These are phyloP conservation scores for Eueides isabella DNA, from an alignment of 1,140 invertebrate genomes.

Conservation along the genomic window DNA sequence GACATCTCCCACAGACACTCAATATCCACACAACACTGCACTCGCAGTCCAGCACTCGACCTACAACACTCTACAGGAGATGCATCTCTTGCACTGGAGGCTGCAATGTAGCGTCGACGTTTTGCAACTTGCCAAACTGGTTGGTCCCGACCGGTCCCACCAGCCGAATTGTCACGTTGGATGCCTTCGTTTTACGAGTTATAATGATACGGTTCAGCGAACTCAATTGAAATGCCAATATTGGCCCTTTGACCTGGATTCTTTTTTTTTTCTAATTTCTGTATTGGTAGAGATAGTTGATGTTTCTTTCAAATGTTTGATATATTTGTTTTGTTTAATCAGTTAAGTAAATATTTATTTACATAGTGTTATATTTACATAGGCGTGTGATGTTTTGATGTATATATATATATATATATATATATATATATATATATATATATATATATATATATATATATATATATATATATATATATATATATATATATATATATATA, in stretches of 20 bases:
- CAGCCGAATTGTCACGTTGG: slow-evolving; percentile 25
- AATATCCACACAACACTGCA: slow-evolving; percentile 27
- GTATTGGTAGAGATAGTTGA: neutral
- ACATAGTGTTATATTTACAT: no score
- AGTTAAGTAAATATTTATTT: no score
- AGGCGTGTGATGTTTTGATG: no score
- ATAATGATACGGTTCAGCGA: slow-evolving; percentile 2
- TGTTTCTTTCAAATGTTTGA: no score
- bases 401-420: no score
- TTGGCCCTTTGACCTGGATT: slow-evolving; percentile 15
- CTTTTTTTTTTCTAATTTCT: neutral
- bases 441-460: no score
- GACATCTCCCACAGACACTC: slow-evolving; percentile 50
- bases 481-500: no score
- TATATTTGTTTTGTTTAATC: no score
- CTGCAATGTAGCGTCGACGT: neutral
- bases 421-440: no score
- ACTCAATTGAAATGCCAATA: neutral
- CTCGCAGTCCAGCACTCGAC: no score
- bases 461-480: no score
- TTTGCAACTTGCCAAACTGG: slow-evolving; percentile 38
- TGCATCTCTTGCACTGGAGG: slow-evolving; percentile 9
- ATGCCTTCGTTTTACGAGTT: slow-evolving; percentile 1
- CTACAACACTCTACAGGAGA: neutral
- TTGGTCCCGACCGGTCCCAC: slow-evolving; percentile 39